Evolutionary conservation across 2,113 vertebrate genomes (phyloP), one percentile per base, ranked within the genome.

Genomic region (Syngnathoides biaculeatus): DNA sequence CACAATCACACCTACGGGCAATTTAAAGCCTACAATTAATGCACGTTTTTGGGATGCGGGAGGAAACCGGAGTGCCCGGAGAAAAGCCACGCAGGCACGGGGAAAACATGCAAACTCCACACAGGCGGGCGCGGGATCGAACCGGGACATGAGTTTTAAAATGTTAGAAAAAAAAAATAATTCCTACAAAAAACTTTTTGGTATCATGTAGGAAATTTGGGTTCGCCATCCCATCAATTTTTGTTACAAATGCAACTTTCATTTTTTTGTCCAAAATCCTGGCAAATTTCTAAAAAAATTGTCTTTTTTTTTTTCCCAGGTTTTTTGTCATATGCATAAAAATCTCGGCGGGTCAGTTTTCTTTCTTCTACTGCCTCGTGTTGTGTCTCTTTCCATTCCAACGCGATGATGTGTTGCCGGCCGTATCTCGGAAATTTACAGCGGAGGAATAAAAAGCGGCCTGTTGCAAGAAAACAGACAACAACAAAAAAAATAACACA

Each of bases 391-490:
- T 26, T 26, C 39, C 6, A 9, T 62, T 43, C 43, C 43, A 62
- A 42, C 24, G 22, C n/a, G 26, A 2, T 26, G 40, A 24, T 15
- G n/a, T 14, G 13, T 15, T 62, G 43, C n/a, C 17, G 55, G 38
- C 22, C 24, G 7, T 26, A 43, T 62, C n/a, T 40, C 9, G 13
- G 13, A 26, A 14, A 43, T 26, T 43, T 62, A 62, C 60, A 62
- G 40, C 60, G 17, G 60, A 62, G 5, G 42, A 43, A 24, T 62
- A 43, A 62, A 62, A 62, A 62, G 39, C 15, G 60, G 40, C 60
- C n/a, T 43, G 22, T 62, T 26, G 39, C 40, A 62, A 26, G 14
- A 39, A 62, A 13, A 62, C n/a, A 13, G 40, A 60, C n/a, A n/a
- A n/a, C n/a, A n/a, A n/a, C n/a, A n/a, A n/a, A n/a, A n/a, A n/a